phyloP scores from a whole-genome alignment of 2,113 vertebrate species.

The Pithys albifrons region DNA sequence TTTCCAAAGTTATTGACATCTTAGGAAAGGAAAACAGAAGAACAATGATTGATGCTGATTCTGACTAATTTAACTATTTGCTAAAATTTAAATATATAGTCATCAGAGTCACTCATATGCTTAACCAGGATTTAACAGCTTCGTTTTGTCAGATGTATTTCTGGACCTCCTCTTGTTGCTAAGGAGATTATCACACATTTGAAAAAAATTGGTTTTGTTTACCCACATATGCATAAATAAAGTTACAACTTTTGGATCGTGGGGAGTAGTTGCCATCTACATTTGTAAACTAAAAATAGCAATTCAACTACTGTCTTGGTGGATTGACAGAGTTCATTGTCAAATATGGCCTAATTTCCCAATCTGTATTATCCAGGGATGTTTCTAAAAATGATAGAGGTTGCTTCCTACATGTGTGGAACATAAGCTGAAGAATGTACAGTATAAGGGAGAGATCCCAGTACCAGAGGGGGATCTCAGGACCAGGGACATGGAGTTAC shows the following conservation, averaged over 20 bases:
- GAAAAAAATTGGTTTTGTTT: slow-evolving; percentile 39
- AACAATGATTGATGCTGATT: not conserved
- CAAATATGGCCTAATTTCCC: not conserved
- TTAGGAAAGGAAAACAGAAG: not conserved
- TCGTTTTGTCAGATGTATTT: slow-evolving; percentile 51
- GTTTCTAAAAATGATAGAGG: not conserved
- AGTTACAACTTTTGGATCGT: not conserved
- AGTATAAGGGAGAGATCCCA: not conserved
- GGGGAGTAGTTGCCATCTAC: not conserved
- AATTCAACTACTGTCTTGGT: not conserved
- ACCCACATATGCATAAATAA: slow-evolving; percentile 46
- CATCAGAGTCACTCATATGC: slow-evolving; percentile 5
- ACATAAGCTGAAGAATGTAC: not conserved
- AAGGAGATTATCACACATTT: slow-evolving; percentile 53
- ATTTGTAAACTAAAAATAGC: slow-evolving; percentile 30
- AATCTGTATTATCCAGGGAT: not conserved
- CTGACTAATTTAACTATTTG: not conserved
- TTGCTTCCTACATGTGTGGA: not conserved
- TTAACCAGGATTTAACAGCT: slow-evolving; percentile 6
- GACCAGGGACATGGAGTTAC: not conserved
- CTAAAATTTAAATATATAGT: not conserved
- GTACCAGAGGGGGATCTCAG: not conserved
- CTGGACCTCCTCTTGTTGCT: slow-evolving; percentile 52
- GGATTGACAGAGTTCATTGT: not conserved
- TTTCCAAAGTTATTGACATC: not conserved